phyloP scores from a whole-genome alignment of 1,140 invertebrate genomes.

The Drosophila bocqueti region DNA sequence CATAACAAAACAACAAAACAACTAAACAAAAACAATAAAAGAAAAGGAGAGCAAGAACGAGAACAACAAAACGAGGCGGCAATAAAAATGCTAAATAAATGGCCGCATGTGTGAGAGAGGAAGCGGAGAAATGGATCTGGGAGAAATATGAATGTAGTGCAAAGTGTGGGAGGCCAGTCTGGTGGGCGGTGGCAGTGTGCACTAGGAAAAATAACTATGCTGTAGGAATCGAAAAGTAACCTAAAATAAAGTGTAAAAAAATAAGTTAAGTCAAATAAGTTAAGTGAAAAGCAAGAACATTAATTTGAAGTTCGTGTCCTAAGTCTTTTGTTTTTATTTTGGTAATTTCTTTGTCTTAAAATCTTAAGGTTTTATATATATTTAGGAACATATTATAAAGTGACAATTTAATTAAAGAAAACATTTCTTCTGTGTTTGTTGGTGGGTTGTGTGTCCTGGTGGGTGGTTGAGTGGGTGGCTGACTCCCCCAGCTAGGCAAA shows the following conservation, averaged over 20 bases:
- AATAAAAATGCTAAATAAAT: slow-evolving; percentile 80
- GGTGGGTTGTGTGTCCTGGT: slow-evolving; percentile 7
- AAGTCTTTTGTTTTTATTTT: not conserved
- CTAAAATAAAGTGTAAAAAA: not conserved
- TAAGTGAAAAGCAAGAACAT: not conserved
- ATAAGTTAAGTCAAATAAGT: not conserved
- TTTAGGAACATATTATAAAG: too few species aligned
- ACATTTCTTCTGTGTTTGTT: not conserved
- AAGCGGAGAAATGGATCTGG: slow-evolving; percentile 35
- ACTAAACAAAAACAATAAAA: slow-evolving; percentile 41
- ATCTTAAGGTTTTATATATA: not conserved
- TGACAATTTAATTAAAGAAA: not conserved
- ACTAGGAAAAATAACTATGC: slow-evolving; percentile 16
- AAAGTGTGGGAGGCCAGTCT: slow-evolving; percentile 64
- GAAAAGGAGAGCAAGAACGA: slow-evolving; percentile 66
- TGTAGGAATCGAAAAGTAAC: too few species aligned
- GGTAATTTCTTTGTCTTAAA: not conserved
- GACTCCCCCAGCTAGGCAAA: slow-evolving; percentile 46
- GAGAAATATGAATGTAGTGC: slow-evolving; percentile 78
- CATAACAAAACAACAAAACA: slow-evolving; percentile 4
- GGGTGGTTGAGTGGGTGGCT: slow-evolving; percentile 18
- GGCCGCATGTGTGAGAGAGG: slow-evolving; percentile 49
- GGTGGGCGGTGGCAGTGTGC: slow-evolving; percentile 19
- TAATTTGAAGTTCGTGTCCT: not conserved
- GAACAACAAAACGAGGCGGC: slow-evolving; percentile 69